These are phyloP conservation scores for Eleginops maclovinus DNA, from an alignment of 2,113 vertebrate genomes.

Conservation along the genomic window DNA sequence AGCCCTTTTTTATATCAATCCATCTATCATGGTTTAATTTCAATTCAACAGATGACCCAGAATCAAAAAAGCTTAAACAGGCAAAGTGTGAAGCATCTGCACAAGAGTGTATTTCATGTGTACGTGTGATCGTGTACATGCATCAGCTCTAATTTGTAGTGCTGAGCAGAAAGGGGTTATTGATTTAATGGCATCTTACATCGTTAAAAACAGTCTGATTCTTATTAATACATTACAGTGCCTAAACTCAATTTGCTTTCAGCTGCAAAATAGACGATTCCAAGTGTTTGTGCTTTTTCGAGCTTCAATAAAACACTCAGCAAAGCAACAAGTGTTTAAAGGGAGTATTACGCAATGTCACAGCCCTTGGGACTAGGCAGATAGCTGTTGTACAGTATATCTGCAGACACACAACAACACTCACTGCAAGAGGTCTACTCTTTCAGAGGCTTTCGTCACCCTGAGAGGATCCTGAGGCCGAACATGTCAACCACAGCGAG, in stretches of 20 bases:
- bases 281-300: not conserved
- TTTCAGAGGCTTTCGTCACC: conserved; percentile 71
- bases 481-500: conserved; percentile 15
- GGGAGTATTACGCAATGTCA: not conserved
- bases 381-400: conserved; percentile 10
- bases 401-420: conserved; percentile 14
- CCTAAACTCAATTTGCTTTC: conserved; percentile 9
- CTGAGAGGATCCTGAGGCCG: conserved; percentile 32
- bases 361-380: not conserved
- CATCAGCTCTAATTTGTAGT: not conserved
- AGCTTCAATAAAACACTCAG: conserved; percentile 14
- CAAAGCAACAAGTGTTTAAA: not conserved
- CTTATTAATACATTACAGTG: conserved; percentile 10
- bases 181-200: conserved; percentile 52
- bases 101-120: not conserved
- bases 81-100: not conserved
- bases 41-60: conserved; percentile 27
- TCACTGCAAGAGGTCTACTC: not conserved
- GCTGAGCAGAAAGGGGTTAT: conserved; percentile 41
- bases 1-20: not conserved
- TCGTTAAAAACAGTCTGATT: conserved; percentile 45
- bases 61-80: conserved; percentile 18
- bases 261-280: not conserved
- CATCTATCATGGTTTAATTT: not conserved
- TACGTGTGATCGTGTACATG: conserved; percentile 4